Conservation (phyloP, 2,888 invertebrate genomes). For the Nezara viridula region DNA sequence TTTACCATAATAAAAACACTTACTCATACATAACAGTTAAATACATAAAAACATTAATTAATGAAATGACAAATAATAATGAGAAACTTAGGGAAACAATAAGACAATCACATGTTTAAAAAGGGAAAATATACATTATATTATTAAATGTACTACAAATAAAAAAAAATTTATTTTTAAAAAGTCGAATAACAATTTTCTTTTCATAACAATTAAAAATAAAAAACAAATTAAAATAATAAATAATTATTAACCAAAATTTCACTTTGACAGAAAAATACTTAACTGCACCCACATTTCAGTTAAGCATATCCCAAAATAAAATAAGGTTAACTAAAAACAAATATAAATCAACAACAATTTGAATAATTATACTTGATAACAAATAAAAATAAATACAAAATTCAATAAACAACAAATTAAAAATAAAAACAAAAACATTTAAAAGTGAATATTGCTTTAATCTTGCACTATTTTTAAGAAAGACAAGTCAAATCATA, state of each 20-base stretch:
- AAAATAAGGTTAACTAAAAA: slow-evolving; percentile 15
- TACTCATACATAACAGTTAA: too few relatives aligned
- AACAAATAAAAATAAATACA: slow-evolving; percentile 9
- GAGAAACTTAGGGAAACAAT: not conserved
- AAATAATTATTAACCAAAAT: not conserved
- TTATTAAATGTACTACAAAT: not conserved
- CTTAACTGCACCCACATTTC: slow-evolving; percentile 58
- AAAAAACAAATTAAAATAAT: not conserved
- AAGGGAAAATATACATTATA: not conserved
- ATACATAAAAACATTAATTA: not conserved
- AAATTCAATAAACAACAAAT: not conserved
- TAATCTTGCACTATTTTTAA: not conserved
- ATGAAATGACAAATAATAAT: not conserved
- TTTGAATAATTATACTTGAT: not conserved
- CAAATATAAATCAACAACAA: not conserved
- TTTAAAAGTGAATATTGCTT: not conserved
- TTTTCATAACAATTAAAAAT: not conserved
- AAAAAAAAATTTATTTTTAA: not conserved
- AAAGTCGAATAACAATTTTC: not conserved
- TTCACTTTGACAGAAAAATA: slow-evolving; percentile 2
- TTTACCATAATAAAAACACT: too few relatives aligned
- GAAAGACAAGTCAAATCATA: not conserved
- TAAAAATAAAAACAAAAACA: not conserved
- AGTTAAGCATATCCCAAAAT: slow-evolving; percentile 28
- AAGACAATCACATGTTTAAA: not conserved